A percentile compares a stretch with the other conserved stretches of the same genome.
Conservation (phyloP, 2,113 vertebrate genomes). For the Sebastes fasciatus region DNA sequence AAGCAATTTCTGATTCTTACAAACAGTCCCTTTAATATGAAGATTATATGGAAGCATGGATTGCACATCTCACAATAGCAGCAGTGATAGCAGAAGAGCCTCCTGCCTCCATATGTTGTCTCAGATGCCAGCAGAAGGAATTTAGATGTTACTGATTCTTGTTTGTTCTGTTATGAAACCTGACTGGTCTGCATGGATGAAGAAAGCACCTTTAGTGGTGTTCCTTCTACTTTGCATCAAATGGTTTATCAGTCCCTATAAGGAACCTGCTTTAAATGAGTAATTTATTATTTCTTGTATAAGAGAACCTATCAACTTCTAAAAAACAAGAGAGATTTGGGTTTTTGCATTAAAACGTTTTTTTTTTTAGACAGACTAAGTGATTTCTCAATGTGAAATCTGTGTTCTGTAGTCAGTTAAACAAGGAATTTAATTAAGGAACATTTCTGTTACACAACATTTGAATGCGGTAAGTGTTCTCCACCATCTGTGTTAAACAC, state of each 20-base stretch:
- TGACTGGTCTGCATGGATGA: background rate
- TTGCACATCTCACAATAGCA: background rate
- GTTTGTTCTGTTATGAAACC: background rate
- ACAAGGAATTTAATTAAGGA: background rate
- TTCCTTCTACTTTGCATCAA: background rate
- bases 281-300: background rate
- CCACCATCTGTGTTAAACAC: background rate
- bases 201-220: background rate
- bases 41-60: background rate
- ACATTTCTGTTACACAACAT: background rate
- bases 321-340: background rate
- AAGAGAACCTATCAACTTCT: background rate
- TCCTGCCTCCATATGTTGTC: background rate
- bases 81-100: background rate
- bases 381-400: background rate
- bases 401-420: background rate
- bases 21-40: too few species aligned
- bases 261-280: background rate
- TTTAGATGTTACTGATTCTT: background rate
- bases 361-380: background rate
- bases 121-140: background rate
- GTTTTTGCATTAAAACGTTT: background rate
- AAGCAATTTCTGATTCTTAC: too few species aligned
- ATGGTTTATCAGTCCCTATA: background rate
- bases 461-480: background rate